Conservation (phyloP, 1,140 invertebrate genomes). For the Micrasema minimum region DNA sequence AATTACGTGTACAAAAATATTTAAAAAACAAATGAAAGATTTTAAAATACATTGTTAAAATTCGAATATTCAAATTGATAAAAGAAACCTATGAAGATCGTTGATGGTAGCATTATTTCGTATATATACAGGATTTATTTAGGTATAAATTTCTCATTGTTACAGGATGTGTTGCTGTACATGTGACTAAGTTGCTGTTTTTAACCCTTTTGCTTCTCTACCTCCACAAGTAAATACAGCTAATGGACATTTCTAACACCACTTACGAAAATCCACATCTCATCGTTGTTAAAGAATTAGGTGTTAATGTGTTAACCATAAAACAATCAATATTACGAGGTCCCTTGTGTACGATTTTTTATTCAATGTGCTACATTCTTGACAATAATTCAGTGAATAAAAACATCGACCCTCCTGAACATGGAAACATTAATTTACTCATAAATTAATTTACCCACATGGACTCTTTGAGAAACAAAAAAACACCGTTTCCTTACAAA, state of each 20-base stretch:
- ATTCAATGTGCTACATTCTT: constrained; percentile 46
- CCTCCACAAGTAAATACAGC: neutral
- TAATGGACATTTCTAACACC: neutral
- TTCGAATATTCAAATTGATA: too few relatives aligned
- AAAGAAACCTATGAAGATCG: too few relatives aligned
- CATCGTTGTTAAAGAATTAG: constrained; percentile 16
- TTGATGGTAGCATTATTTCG: too few relatives aligned
- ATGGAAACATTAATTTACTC: too few relatives aligned
- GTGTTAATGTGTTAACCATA: constrained; percentile 11
- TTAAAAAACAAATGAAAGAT: too few relatives aligned
- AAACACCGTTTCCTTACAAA: neutral
- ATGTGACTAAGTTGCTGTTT: neutral
- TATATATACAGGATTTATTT: too few relatives aligned
- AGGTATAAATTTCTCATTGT: too few relatives aligned
- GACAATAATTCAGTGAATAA: constrained; percentile 46
- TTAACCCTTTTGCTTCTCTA: neutral
- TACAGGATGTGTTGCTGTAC: too few relatives aligned
- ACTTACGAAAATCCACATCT: neutral
- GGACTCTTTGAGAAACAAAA: neutral
- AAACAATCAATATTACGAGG: constrained; percentile 1
- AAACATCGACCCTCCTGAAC: neutral
- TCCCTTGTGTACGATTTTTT: constrained; percentile 23
- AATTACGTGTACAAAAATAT: too few relatives aligned
- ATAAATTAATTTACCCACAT: too few relatives aligned
- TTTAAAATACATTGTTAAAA: too few relatives aligned